phyloP scores from a whole-genome alignment of 2,797 vertebrate genomes.

The Rhynchotus rufescens region DNA sequence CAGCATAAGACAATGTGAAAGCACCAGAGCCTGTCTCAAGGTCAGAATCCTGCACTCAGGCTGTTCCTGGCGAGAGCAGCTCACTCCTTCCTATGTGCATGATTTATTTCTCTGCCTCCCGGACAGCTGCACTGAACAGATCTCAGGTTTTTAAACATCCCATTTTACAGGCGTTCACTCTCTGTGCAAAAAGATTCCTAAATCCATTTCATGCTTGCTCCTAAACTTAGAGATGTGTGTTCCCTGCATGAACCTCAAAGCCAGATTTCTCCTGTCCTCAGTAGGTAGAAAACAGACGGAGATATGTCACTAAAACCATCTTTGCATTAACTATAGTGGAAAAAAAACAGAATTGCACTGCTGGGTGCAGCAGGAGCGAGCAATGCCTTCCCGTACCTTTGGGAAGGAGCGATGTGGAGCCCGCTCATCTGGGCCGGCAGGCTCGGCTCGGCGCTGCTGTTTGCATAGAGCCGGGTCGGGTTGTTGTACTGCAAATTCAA shows the following conservation, averaged over 20 bases:
- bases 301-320: background rate
- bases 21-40: background rate
- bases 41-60: background rate
- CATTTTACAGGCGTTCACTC: background rate
- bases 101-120: background rate
- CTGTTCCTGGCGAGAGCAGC: background rate
- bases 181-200: background rate
- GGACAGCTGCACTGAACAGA: background rate
- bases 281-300: too few relatives aligned
- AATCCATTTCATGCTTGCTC: background rate
- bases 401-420: conserved; percentile 85
- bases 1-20: background rate
- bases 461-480: conserved; percentile 80
- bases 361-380: background rate
- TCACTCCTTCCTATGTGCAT: background rate
- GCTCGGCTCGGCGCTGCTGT: conserved; percentile 81
- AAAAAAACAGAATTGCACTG: background rate
- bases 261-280: background rate
- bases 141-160: background rate
- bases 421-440: conserved; percentile 88
- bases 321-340: background rate
- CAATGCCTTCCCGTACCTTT: conserved; percentile 80
- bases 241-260: background rate
- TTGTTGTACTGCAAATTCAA: conserved; percentile 85
- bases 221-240: rapidly evolving